phyloP scores from a whole-genome alignment of 2,113 vertebrate genomes.

The Marmota monax region DNA sequence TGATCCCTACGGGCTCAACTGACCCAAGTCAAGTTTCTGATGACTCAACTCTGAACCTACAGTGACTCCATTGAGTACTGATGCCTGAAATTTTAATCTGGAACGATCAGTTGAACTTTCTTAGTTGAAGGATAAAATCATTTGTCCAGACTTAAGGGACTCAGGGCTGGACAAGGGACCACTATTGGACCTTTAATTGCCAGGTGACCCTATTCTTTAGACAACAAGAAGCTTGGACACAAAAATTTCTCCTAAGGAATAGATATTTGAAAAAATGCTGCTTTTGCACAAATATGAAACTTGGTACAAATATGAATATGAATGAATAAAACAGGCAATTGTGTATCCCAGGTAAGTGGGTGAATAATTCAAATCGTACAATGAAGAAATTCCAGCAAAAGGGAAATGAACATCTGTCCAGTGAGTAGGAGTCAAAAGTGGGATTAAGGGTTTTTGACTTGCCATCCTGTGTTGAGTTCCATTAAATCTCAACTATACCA shows the following conservation, averaged over 20 bases:
- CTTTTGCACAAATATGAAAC: background rate
- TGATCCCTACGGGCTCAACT: background rate
- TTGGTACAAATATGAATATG: background rate
- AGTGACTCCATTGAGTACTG: background rate
- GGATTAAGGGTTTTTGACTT: conserved; percentile 22
- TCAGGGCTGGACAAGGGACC: background rate
- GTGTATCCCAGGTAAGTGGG: background rate
- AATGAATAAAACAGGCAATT: background rate
- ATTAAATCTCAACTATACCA: conserved; percentile 37
- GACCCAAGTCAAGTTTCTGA: background rate
- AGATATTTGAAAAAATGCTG: conserved; percentile 1
- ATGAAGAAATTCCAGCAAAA: background rate
- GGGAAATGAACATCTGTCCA: background rate
- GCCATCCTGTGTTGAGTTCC: background rate
- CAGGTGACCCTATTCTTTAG: background rate
- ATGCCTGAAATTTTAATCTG: background rate
- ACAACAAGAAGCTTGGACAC: background rate
- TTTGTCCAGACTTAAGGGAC: background rate
- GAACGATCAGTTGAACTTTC: background rate
- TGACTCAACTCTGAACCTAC: background rate
- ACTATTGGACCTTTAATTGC: background rate
- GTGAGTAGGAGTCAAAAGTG: conserved; percentile 29
- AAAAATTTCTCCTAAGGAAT: conserved; percentile 38
- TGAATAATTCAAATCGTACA: conserved; percentile 32
- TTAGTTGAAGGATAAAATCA: background rate